These are phyloP conservation scores for Lepilemur septentrionalis DNA, from an alignment of 2,797 vertebrate genomes.

Conservation along the genomic window DNA sequence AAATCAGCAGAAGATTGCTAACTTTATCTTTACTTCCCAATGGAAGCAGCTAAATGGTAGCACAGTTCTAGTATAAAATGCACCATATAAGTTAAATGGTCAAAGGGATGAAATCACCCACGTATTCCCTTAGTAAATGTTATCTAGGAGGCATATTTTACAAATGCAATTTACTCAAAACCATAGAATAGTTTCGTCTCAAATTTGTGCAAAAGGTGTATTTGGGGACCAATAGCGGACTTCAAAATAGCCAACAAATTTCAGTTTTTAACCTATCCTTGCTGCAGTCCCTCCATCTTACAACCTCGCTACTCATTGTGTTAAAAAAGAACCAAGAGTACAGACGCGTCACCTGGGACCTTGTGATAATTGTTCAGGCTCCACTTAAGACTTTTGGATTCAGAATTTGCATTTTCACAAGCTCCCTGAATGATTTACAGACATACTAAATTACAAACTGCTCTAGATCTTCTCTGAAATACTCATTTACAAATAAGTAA, in stretches of 20 bases:
- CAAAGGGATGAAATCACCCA: background rate
- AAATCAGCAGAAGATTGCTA: background rate
- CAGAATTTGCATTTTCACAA: background rate
- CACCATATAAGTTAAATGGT: background rate
- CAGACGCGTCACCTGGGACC: accelerated
- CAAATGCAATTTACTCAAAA: background rate
- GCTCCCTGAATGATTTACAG: background rate
- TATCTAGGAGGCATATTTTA: background rate
- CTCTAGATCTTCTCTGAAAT: background rate
- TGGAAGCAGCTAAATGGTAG: background rate
- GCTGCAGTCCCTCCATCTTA: background rate
- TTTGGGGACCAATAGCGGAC: background rate
- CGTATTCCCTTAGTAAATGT: background rate
- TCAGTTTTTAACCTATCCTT: background rate
- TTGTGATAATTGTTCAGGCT: background rate
- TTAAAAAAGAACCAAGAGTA: background rate
- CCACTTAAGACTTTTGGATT: background rate
- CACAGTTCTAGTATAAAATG: background rate
- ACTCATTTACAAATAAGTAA: background rate
- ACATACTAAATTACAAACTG: background rate
- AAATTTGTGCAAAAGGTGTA: background rate
- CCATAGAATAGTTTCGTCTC: background rate
- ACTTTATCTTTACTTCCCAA: background rate
- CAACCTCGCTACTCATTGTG: background rate
- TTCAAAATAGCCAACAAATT: background rate